Percentiles rank a stretch among this genome's conserved stretches.
Conservation (phyloP, 2,888 invertebrate genomes). For the Tipula unca region DNA sequence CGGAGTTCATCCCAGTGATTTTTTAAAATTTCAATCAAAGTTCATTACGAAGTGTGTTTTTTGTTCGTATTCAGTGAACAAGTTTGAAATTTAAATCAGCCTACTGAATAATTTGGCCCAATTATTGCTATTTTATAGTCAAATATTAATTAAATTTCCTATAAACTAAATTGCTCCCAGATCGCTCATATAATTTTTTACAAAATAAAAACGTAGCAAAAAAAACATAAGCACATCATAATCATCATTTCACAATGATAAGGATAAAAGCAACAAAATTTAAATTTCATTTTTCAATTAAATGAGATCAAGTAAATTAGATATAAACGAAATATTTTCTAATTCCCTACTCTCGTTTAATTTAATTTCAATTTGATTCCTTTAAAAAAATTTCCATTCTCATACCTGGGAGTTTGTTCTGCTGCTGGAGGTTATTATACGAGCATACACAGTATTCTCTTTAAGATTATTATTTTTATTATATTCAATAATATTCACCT, state of each 20-base stretch:
- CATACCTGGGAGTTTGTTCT: neutral
- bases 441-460: neutral
- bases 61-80: neutral
- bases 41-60: too few species aligned
- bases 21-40: too few species aligned
- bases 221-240: neutral
- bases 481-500: neutral
- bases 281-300: neutral
- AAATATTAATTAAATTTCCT: neutral
- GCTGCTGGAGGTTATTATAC: neutral
- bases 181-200: neutral
- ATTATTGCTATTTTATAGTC: neutral
- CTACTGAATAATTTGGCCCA: neutral
- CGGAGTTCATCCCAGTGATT: too few species aligned
- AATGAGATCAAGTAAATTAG: constrained; percentile 4
- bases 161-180: neutral
- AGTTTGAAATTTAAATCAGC: neutral
- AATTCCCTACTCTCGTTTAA: neutral
- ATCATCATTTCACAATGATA: neutral
- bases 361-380: neutral
- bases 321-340: neutral
- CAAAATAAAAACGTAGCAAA: neutral
- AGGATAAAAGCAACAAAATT: neutral
- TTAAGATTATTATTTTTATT: neutral
- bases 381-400: neutral